Base-by-base conservation (phyloP, 1,140 invertebrate species). In the Neodiprion lecontei region DNA sequence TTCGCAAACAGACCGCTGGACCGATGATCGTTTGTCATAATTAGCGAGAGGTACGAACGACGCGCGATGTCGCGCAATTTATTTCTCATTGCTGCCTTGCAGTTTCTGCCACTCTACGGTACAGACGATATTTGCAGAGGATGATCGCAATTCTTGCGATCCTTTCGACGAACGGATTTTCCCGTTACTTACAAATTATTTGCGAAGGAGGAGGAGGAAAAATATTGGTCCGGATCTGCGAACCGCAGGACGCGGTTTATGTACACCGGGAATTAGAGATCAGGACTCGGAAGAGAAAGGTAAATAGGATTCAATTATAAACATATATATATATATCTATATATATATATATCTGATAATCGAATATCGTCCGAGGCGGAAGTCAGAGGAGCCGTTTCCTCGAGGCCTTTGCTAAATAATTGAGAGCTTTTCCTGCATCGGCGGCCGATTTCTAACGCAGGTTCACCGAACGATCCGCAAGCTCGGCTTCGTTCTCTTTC, bases 1-100 rank as follows among this genome's bases (percentile, higher is more conserved):
- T 82, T 86, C 82, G 80, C 80, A 75, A 83, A 77, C 83, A 76
- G 76, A 47, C 28, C 72, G 70, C 28, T 50, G 75, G 74, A 74
- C 78, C 76, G 75, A 77, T 78, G 21, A 21, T 47, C 49, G 53
- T 61, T 61, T 61, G 53, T 61, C 53, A 61, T 61, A 61, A 61
- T 61, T 61, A 61, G 53, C 53, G 53, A 61, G 53, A 17, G 53
- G 53, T 61, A 7, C 11, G 8, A 61, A 17, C 53, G 53, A 61
- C 53, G n/a, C 53, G 53, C n/a, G 53, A 61, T 61, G 5, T 40
- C 28, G 28, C 28, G 1, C 28, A 40, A 40, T 40, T 40, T 40
- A 40, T 40, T 40, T 40, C 28, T 5, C 28, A 40, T 40, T 5
- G 28, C 1, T 61, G 53, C 11, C 8, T 7, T 17, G 53, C n/a